These are phyloP conservation scores for Pollenia griseotomentosa DNA, from an alignment of 2,888 invertebrate species.

Conservation along the genomic window DNA sequence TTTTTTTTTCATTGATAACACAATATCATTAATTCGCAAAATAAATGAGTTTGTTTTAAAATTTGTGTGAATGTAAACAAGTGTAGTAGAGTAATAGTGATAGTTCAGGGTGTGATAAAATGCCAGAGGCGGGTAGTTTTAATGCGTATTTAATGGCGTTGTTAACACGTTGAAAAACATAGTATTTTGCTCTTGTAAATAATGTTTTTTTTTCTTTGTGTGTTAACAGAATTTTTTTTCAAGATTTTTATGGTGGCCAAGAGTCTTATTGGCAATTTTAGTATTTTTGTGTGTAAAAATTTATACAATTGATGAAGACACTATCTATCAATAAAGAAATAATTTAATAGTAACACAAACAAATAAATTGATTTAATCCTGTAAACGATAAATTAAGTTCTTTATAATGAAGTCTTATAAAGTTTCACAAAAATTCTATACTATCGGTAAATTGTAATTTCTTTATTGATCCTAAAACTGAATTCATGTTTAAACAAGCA, in stretches of 20 bases:
- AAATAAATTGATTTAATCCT: too few relatives aligned
- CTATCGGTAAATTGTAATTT: too few relatives aligned
- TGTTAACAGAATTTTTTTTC: conserved; percentile 19
- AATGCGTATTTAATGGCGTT: conserved; percentile 72
- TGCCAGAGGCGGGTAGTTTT: conserved; percentile 60
- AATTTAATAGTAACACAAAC: too few relatives aligned
- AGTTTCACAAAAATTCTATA: too few relatives aligned
- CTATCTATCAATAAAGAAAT: too few relatives aligned
- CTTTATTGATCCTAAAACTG: too few relatives aligned
- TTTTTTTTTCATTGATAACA: neutral
- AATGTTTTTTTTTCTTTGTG: conserved; percentile 21
- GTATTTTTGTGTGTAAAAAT: neutral
- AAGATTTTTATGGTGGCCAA: neutral
- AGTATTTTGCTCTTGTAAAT: conserved; percentile 2
- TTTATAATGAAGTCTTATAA: too few relatives aligned
- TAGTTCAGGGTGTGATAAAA: conserved; percentile 12
- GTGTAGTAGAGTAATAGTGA: neutral
- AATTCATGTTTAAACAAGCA: too few relatives aligned
- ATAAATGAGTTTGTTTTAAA: conserved; percentile 18
- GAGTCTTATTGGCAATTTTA: neutral
- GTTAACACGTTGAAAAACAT: conserved; percentile 71
- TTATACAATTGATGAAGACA: too few relatives aligned
- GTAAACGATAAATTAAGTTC: too few relatives aligned
- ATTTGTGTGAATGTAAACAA: conserved; percentile 13
- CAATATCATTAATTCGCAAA: neutral